Evolutionary conservation across 2,113 vertebrate species (phyloP).

Genomic region (pig (Sus scrofa)): T2T-Sscrofa CM000827.6:74104501-74105000

Average conservation of each 20-base stretch:
- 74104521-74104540: not conserved
- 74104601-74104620: not conserved
- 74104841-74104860: not conserved
- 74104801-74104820: not conserved
- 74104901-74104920: not conserved
- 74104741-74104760: not conserved
- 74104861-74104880: not conserved
- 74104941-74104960: too few relatives aligned
- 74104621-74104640: not conserved
- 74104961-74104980: too few relatives aligned
- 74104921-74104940: too few relatives aligned
- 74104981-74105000: too few relatives aligned
- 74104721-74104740: not conserved
- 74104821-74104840: not conserved
- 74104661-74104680: not conserved
- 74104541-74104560: not conserved
- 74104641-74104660: conserved; percentile 11
- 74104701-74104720: conserved; percentile 4
- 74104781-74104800: not conserved
- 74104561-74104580: not conserved
- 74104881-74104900: not conserved
- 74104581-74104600: not conserved
- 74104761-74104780: conserved; percentile 4
- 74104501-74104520: not conserved
- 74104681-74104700: not conserved